These are phyloP conservation scores for Sycophaga agraensis DNA, from an alignment of 1,140 invertebrate genomes.

Conservation along the genomic window DNA sequence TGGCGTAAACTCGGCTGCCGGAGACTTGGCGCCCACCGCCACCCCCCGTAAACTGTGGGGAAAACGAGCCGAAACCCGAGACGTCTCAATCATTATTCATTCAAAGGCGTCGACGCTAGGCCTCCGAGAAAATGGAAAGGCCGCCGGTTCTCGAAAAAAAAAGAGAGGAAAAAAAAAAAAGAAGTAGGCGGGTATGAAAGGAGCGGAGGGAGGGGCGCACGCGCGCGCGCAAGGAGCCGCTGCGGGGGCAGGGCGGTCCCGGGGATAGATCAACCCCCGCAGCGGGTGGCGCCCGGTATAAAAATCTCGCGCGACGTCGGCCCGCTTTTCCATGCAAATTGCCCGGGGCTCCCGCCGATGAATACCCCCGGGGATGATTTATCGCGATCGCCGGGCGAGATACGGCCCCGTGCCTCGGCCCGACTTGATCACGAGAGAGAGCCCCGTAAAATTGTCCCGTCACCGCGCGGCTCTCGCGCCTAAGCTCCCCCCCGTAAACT, in stretches of 20 bases:
- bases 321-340: constrained; percentile 29
- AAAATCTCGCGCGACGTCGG: background rate
- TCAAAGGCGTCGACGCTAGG: background rate
- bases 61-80: no score
- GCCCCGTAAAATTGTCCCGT: constrained; percentile 22
- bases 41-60: no score
- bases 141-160: background rate
- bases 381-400: constrained; percentile 15
- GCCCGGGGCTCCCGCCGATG: constrained; percentile 3
- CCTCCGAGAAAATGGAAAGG: constrained; percentile 2
- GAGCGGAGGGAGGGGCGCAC: background rate
- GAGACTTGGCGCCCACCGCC: no score
- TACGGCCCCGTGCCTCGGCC: background rate
- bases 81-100: constrained; percentile 18
- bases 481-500: background rate
- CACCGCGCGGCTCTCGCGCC: background rate
- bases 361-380: constrained; percentile 28
- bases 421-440: background rate
- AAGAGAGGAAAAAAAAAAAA: background rate
- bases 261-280: background rate
- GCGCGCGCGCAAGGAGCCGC: background rate
- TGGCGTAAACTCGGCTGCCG: no score
- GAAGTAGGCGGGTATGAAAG: background rate
- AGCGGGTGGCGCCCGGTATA: background rate
- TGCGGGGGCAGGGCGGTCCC: constrained; percentile 1